Base-by-base conservation (phyloP, 2,888 invertebrate genomes). In the Drosophila atroscutellata region DNA sequence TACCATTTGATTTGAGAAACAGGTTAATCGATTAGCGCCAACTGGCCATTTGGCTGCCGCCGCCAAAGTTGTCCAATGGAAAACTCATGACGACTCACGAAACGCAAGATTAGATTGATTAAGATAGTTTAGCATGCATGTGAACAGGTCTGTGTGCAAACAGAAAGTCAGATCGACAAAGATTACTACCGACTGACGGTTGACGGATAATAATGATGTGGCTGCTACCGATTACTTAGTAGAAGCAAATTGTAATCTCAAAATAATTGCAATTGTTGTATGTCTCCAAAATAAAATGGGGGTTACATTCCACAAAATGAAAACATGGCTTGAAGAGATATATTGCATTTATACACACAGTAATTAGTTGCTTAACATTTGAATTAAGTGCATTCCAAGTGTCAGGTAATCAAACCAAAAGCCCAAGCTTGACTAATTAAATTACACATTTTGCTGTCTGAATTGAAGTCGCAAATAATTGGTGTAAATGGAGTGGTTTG, bases 1-100 rank as follows among this genome's bases (percentile, higher is more conserved):
- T 28, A 52, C 24, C 39, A 70, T 55, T 72, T 24, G 7, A 39
- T 34, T 26, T 56, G 55, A 50, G 32, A 55, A 71, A 63, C 42
- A 30, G 59, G 42, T 20, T 15, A 42, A 15, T 7, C 20, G 45
- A 8, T 20, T 20, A 15, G 3, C 7, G 6, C 13, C 2, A 45
- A 20, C 20, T 45, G 15, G 7, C 3, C n/a, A 57, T 20, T 24
- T 18, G 39, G 55, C 26, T 42, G 13, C 13, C 9, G 59, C 1
- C 24, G 1, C 4, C 15, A 45, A 15, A 45, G 24, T 15, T 24
- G 7, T 3, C 51, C 66, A 62, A 72, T 77, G 57, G 51, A 28
- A 57, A 67, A 58, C 60, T 63, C 63, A 77, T 62, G 45, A 13
- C 0, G 24, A 24, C 24, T 24, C 24, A 36, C 49, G 67, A 55